Percentiles rank a stretch among this genome's conserved stretches.
These are phyloP conservation scores for Apodemus speciosus DNA, from an alignment of 2,113 vertebrate species.

Conservation along the genomic window DNA sequence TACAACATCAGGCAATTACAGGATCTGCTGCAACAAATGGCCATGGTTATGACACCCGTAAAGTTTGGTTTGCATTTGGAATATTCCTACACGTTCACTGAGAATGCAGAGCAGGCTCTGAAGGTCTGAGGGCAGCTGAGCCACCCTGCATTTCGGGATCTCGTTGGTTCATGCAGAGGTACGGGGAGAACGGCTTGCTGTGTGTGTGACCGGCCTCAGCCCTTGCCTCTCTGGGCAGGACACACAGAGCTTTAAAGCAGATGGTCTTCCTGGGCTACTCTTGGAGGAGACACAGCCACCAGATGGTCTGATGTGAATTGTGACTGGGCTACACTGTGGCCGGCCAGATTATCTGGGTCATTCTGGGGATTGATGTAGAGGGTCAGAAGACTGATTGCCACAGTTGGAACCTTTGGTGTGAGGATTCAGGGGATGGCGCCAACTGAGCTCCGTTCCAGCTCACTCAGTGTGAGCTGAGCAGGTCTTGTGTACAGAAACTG, in stretches of 20 bases:
- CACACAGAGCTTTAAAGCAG: conserved; percentile 24
- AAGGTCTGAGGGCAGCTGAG: conserved; percentile 36
- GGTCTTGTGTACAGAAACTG: neutral
- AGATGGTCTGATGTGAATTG: conserved; percentile 71
- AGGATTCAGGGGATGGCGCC: neutral
- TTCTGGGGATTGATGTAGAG: conserved; percentile 51
- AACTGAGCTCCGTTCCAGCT: conserved; percentile 38
- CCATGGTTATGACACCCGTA: conserved; percentile 76
- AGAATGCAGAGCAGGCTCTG: conserved; percentile 71
- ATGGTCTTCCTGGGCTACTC: conserved; percentile 67
- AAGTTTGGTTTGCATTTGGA: conserved; percentile 79
- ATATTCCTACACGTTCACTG: conserved; percentile 61
- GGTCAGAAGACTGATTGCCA: conserved; percentile 65
- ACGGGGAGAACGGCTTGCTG: conserved; percentile 15
- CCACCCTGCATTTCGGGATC: conserved; percentile 61
- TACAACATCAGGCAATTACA: conserved; percentile 66
- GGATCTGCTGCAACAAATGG: conserved; percentile 72
- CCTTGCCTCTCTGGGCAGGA: conserved; percentile 38
- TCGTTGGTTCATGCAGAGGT: neutral
- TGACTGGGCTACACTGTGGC: conserved; percentile 35
- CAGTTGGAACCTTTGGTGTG: conserved; percentile 51
- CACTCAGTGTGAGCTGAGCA: neutral
- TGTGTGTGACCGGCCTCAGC: conserved; percentile 18
- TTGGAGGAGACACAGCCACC: conserved; percentile 51
- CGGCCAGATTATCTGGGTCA: conserved; percentile 67